Conservation (phyloP, 2,113 vertebrate genomes). For the Oncorhynchus masou region DNA sequence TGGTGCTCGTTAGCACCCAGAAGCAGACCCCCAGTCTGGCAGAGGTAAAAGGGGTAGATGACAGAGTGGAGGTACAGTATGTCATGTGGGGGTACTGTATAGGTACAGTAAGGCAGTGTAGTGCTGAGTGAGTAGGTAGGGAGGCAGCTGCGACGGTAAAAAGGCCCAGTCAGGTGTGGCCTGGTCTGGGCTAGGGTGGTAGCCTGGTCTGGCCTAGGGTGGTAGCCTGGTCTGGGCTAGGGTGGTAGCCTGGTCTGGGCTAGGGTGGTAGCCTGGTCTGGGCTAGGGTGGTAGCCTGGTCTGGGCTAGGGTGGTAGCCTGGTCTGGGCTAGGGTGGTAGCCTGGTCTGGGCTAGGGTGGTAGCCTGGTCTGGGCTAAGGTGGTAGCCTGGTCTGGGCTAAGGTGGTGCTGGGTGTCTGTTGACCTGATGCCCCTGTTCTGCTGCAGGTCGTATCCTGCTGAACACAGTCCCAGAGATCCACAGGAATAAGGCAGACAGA, state of each 20-base stretch:
- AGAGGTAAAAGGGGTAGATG: slow-evolving; percentile 31
- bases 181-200: background rate
- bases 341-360: background rate
- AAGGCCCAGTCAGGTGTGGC: slow-evolving; percentile 25
- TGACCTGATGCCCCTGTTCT: background rate
- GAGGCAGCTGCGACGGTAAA: slow-evolving; percentile 51
- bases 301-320: background rate
- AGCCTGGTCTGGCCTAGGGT: background rate
- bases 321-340: background rate
- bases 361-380: background rate
- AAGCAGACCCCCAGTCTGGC: slow-evolving; percentile 28
- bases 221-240: background rate
- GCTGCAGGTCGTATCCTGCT: too few species aligned
- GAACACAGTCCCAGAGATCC: background rate
- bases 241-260: too few species aligned
- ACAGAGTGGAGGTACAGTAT: slow-evolving; percentile 15
- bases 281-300: background rate
- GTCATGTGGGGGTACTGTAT: slow-evolving; percentile 30
- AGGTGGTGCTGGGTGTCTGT: background rate
- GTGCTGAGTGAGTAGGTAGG: slow-evolving; percentile 39
- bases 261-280: too few species aligned
- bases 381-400: background rate
- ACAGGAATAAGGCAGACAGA: slow-evolving; percentile 30
- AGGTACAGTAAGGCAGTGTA: background rate
- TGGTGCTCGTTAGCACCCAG: too few species aligned